These are phyloP conservation scores for Zeugodacus cucurbitae DNA, from an alignment of 1,140 invertebrate genomes.

Conservation along the genomic window DNA sequence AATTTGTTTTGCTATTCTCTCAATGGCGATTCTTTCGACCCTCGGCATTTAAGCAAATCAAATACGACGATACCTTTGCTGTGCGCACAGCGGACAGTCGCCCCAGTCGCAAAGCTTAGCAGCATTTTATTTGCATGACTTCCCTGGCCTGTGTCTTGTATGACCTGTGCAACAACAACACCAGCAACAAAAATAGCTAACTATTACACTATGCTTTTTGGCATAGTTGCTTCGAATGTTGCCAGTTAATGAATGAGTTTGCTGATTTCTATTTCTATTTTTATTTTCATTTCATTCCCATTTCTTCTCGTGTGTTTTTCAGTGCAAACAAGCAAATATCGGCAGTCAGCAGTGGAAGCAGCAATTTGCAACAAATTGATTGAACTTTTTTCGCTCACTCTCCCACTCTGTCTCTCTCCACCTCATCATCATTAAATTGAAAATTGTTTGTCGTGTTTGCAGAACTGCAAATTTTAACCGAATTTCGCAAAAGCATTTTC, in stretches of 20 bases:
- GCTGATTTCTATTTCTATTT: neutral
- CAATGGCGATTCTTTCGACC: conserved; percentile 8
- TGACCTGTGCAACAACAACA: neutral
- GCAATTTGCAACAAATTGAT: neutral
- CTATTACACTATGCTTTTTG: neutral
- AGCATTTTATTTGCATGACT: conserved; percentile 17
- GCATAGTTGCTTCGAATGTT: neutral
- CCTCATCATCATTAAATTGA: neutral
- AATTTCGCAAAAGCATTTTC: neutral
- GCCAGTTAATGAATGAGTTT: conserved; percentile 18
- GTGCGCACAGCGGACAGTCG: neutral
- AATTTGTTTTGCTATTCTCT: conserved; percentile 20
- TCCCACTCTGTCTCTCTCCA: too few species aligned
- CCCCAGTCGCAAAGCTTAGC: neutral
- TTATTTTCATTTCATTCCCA: neutral
- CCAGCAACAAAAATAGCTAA: too few species aligned
- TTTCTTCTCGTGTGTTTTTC: neutral
- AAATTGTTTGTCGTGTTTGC: neutral
- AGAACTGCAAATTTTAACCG: neutral
- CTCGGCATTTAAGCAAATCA: conserved; percentile 7
- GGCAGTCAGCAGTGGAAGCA: neutral
- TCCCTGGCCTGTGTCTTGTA: neutral
- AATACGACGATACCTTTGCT: neutral
- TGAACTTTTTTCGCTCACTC: neutral
- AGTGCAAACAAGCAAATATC: neutral